Evolutionary conservation across 2,113 vertebrate species (phyloP).

Genomic region (Erythrocercus mccallii): DNA sequence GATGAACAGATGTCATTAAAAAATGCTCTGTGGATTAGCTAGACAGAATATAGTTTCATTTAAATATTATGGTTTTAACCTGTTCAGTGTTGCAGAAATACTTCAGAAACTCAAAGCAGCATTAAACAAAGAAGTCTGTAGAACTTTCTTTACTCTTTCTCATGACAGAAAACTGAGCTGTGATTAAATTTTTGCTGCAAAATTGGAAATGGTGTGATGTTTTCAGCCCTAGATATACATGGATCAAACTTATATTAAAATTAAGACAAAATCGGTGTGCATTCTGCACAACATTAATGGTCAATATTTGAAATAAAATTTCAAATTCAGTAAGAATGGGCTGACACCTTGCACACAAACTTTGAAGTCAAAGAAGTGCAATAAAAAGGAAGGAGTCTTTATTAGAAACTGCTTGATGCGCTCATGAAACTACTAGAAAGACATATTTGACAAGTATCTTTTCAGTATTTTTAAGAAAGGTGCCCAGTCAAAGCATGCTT

Average conservation of each 20-base stretch:
- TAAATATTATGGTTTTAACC: neutral
- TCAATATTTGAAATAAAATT: neutral
- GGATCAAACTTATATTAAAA: neutral
- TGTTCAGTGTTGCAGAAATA: neutral
- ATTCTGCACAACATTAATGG: neutral
- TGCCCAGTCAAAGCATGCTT: neutral
- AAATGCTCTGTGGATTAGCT: neutral
- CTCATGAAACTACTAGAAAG: neutral
- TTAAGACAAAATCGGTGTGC: neutral
- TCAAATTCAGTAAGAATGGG: neutral
- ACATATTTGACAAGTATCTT: neutral
- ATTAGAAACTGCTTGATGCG: neutral
- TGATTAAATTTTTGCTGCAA: neutral
- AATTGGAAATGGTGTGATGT: neutral
- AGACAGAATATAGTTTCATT: neutral
- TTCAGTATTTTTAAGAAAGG: neutral
- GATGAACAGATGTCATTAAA: neutral
- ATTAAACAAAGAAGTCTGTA: neutral
- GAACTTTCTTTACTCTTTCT: neutral
- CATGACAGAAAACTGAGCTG: neutral
- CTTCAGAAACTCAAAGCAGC: neutral
- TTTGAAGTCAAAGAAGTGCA: neutral
- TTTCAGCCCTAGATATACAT: neutral
- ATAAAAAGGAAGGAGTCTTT: neutral
- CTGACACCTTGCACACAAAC: neutral